A percentile compares a stretch with the other conserved stretches of the same genome.
These are phyloP conservation scores for Eudemis profundana DNA, from an alignment of 2,888 invertebrate genomes.

Conservation along the genomic window DNA sequence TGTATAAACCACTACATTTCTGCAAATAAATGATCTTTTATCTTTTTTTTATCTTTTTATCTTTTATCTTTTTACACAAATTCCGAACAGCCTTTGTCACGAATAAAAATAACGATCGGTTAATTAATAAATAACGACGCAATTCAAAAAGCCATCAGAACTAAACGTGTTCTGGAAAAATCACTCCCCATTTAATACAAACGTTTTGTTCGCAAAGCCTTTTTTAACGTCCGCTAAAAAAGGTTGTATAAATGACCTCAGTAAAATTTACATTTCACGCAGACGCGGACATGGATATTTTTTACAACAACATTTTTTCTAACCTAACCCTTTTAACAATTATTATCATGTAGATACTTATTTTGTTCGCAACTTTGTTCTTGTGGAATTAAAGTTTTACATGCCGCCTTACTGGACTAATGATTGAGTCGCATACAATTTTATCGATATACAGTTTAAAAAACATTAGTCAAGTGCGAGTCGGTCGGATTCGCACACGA, in stretches of 20 bases:
- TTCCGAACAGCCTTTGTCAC: neutral
- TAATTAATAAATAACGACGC: neutral
- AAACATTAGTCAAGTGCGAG: too few species aligned
- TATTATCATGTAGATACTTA: too few species aligned
- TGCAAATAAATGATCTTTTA: too few species aligned
- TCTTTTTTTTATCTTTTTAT: too few species aligned
- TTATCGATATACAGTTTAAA: too few species aligned
- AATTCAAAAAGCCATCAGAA: slow-evolving; percentile 3
- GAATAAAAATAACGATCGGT: slow-evolving; percentile 9
- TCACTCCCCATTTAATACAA: slow-evolving; percentile 8
- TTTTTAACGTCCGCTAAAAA: slow-evolving; percentile 14
- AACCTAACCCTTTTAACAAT: neutral
- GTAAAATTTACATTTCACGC: neutral
- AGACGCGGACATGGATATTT: neutral
- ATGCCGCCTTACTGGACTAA: too few species aligned
- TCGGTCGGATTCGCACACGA: too few species aligned
- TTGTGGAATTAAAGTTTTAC: too few species aligned
- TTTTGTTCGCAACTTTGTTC: too few species aligned
- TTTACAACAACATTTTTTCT: neutral
- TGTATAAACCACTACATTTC: too few species aligned
- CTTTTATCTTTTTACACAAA: neutral
- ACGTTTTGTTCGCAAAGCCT: slow-evolving; percentile 15
- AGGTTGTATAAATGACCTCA: slow-evolving; percentile 6
- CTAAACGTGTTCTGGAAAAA: slow-evolving; percentile 9
- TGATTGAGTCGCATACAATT: too few species aligned